Evolutionary conservation across 2,888 invertebrate species (phyloP).

Genomic region (Oasisia sp.): DNA sequence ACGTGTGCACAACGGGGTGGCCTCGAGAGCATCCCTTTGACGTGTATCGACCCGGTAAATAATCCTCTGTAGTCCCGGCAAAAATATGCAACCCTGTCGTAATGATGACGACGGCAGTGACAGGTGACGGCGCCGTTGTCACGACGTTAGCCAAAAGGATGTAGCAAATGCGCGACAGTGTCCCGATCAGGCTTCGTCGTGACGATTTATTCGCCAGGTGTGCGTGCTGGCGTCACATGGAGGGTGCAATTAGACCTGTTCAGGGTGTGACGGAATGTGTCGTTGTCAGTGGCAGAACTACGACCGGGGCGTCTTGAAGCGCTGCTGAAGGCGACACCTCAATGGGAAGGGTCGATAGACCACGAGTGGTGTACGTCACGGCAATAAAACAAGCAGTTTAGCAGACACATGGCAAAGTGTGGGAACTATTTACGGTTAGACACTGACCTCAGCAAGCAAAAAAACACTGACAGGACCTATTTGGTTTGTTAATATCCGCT

Average conservation of each 20-base stretch:
- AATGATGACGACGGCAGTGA: too few species aligned
- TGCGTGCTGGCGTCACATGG: background rate
- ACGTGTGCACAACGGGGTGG: too few species aligned
- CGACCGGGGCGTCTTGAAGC: background rate
- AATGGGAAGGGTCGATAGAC: background rate
- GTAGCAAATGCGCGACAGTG: background rate
- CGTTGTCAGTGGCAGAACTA: background rate
- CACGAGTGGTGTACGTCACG: background rate
- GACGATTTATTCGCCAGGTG: slow-evolving; percentile 17
- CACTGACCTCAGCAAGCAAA: too few species aligned
- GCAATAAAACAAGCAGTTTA: background rate
- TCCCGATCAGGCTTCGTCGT: background rate
- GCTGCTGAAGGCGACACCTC: background rate
- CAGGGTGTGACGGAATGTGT: background rate
- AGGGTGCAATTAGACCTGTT: background rate
- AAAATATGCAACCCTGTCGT: too few species aligned
- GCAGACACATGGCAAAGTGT: background rate
- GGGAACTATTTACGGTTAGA: background rate
- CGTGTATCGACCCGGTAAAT: background rate
- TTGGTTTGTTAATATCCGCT: too few species aligned
- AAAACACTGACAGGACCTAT: too few species aligned
- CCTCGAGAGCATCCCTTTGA: background rate
- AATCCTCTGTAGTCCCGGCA: too few species aligned
- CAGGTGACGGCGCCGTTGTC: background rate
- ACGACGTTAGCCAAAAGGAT: background rate